Conservation (phyloP, 2,797 vertebrate species). For the Prionace glauca region DNA sequence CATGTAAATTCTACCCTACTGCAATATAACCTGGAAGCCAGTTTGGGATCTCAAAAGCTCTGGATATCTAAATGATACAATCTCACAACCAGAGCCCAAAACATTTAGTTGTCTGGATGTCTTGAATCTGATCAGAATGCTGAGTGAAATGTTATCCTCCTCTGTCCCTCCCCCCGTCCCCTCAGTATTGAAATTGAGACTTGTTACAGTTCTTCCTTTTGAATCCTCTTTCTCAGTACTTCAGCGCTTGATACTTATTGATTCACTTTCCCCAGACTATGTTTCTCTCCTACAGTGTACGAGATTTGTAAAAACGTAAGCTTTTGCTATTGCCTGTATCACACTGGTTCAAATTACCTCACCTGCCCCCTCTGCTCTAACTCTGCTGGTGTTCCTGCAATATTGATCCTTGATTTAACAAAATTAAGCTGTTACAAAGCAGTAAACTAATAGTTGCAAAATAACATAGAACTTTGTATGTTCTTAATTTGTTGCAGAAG, state of each 20-base stretch:
- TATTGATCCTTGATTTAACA: neutral
- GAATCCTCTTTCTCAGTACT: neutral
- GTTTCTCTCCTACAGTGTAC: neutral
- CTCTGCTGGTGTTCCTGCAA: neutral
- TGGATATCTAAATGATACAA: neutral
- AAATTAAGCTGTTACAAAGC: neutral
- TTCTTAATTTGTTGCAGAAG: no score
- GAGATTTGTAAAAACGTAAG: neutral
- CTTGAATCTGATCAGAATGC: neutral
- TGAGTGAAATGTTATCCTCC: no score
- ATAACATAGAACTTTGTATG: neutral
- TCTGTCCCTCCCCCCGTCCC: no score
- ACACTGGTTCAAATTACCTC: neutral
- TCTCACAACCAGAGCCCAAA: neutral
- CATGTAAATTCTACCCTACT: neutral
- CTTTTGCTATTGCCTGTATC: neutral
- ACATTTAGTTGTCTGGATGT: neutral
- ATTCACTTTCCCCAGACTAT: neutral
- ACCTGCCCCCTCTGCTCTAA: neutral
- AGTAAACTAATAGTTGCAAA: neutral
- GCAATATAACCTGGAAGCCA: neutral
- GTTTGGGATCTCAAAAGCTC: neutral
- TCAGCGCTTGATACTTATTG: neutral
- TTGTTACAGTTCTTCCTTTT: neutral
- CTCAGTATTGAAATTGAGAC: neutral